Base-by-base conservation (phyloP, 2,888 invertebrate genomes). In the Bellardia pandia region DNA sequence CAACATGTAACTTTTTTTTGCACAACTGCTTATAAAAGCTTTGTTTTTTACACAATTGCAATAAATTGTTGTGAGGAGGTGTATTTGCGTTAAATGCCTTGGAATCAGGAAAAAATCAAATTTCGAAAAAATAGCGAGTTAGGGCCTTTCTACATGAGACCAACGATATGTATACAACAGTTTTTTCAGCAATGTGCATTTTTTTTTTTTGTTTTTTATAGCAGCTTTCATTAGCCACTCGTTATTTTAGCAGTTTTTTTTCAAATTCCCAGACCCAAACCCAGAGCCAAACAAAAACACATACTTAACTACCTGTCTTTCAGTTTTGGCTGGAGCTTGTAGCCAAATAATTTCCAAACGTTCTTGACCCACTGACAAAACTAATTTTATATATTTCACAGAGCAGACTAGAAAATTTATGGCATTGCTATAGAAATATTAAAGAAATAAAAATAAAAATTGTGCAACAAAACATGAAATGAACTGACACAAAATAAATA, bases 401-500 rank as follows among this genome's bases (percentile, higher is more conserved):
- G 33, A 7, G 33, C 48, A 30, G 13, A 40, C 6, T 6, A 53
- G 4, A 40, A 53, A 42, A 9, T 64, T 42, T 45, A 42, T 45
- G 23, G 16, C 45, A 60, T 3, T 13, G 8, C 4, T n/a, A 45
- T 58, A 5, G 42, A 45, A 23, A 37, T 6, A 9, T 16, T 30
- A 23, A 23, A 42, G 56, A 66, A 30, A 42, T 23, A 23, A 66
- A 66, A 30, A 42, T 23, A 23, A 66, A 45, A 6, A 42, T 8
- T 68, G 42, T 6, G 13, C 58, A n/a, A 14, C 58, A 30, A n/a
- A 82, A 82, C 42, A 64, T 40, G 51, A 66, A 78, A 51, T 82
- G 42, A 30, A 76, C n/a, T 60, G 75, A 51, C 62, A 72, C 13
- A 83, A 56, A 64, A 45, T 62, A 62, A 77, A 83, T n/a, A 51